Conservation (phyloP, 1,140 invertebrate species). For the Pristionchus pacificus region DNA sequence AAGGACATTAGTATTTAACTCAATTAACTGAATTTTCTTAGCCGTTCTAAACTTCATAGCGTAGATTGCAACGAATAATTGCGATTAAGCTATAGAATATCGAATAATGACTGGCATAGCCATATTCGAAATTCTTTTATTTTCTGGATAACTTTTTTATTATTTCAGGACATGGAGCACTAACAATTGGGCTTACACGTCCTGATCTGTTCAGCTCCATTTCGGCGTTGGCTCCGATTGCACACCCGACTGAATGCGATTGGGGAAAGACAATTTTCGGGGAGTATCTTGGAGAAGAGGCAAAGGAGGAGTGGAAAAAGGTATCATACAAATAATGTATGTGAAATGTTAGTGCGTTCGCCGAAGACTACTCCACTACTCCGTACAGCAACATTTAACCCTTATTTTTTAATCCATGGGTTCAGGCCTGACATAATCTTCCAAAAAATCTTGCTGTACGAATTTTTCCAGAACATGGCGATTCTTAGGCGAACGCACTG, state of each 20-base stretch:
- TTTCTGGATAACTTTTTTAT: background rate
- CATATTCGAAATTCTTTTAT: background rate
- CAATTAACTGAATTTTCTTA: background rate
- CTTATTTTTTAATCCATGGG: background rate
- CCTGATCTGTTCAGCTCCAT: constrained; percentile 82
- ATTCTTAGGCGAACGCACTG: no score
- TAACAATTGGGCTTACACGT: constrained; percentile 85
- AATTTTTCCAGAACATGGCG: no score
- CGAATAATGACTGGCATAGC: background rate
- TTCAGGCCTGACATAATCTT: background rate
- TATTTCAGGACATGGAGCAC: constrained; percentile 74
- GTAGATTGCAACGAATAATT: no score
- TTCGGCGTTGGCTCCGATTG: constrained; percentile 93
- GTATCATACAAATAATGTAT: constrained; percentile 52
- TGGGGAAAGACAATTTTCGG: constrained; percentile 81
- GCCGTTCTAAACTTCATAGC: no score
- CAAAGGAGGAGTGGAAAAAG: constrained; percentile 57
- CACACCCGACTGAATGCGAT: constrained; percentile 75
- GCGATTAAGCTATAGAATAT: no score
- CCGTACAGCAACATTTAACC: background rate
- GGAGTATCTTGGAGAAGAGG: constrained; percentile 73
- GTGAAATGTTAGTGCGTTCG: background rate
- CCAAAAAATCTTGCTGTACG: constrained; percentile 1
- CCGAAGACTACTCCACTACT: background rate
- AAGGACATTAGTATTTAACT: constrained; percentile 35